A percentile compares a stretch with the other conserved stretches of the same genome.
Evolutionary conservation across 2,113 vertebrate species (phyloP).

Genomic region (crab-eating macaque (Macaca fascicularis)): T2T-MFA8v1.1 NC_088376.1:117274501-117275000

Average conservation of each 20-base stretch:
- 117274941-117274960: background rate
- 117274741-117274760: background rate
- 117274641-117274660: background rate
- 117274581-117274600: background rate
- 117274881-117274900: conserved; percentile 89
- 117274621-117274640: background rate
- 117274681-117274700: accelerated
- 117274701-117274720: background rate
- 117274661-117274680: background rate
- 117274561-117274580: background rate
- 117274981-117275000: no score
- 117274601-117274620: background rate
- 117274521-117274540: background rate
- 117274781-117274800: background rate
- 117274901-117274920: conserved; percentile 73
- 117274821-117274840: background rate
- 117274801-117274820: accelerated
- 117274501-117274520: background rate
- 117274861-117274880: conserved; percentile 83
- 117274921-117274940: background rate
- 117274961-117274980: background rate
- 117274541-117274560: background rate
- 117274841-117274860: conserved; percentile 53
- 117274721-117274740: background rate
- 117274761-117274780: background rate